A percentile compares a stretch with the other conserved stretches of the same genome.
phyloP scores from a whole-genome alignment of 2,888 invertebrate species.

The Agrilus cyanescens region DNA sequence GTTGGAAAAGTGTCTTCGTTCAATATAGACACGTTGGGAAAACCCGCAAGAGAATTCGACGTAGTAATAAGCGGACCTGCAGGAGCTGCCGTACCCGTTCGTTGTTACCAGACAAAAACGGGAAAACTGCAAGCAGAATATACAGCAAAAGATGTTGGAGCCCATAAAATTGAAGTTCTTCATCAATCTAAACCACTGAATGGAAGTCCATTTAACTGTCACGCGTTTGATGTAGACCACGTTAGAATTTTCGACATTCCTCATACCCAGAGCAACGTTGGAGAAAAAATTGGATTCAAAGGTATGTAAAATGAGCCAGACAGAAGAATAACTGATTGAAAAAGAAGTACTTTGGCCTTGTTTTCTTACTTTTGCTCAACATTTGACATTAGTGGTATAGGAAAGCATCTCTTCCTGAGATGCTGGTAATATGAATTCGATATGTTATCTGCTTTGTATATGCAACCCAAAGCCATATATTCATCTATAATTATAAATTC shows the following conservation, averaged over 20 bases:
- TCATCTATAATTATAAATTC: too few relatives aligned
- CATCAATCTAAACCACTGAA: slow-evolving; percentile 81
- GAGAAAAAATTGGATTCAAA: slow-evolving; percentile 71
- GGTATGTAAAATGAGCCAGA: slow-evolving; percentile 46
- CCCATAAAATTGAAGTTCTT: slow-evolving; percentile 64
- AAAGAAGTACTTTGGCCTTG: too few relatives aligned
- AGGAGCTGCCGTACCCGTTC: slow-evolving; percentile 35
- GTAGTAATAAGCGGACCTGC: slow-evolving; percentile 58
- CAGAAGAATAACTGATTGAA: too few relatives aligned
- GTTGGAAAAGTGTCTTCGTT: slow-evolving; percentile 75
- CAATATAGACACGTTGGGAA: slow-evolving; percentile 77
- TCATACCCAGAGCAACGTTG: slow-evolving; percentile 64
- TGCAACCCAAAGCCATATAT: too few relatives aligned
- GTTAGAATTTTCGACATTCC: slow-evolving; percentile 68
- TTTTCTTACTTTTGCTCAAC: too few relatives aligned
- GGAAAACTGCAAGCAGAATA: slow-evolving; percentile 93
- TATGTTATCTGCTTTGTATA: too few relatives aligned
- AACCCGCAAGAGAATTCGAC: slow-evolving; percentile 79
- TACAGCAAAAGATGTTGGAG: slow-evolving; percentile 65
- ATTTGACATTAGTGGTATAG: too few relatives aligned
- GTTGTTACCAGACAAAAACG: slow-evolving; percentile 93
- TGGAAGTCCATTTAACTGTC: slow-evolving; percentile 90
- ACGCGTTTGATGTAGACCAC: slow-evolving; percentile 79
- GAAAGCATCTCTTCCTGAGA: too few relatives aligned
- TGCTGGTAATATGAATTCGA: too few relatives aligned